These are phyloP conservation scores for Crotalus horridus DNA, from an alignment of 2,113 vertebrate species.

Conservation along the genomic window DNA sequence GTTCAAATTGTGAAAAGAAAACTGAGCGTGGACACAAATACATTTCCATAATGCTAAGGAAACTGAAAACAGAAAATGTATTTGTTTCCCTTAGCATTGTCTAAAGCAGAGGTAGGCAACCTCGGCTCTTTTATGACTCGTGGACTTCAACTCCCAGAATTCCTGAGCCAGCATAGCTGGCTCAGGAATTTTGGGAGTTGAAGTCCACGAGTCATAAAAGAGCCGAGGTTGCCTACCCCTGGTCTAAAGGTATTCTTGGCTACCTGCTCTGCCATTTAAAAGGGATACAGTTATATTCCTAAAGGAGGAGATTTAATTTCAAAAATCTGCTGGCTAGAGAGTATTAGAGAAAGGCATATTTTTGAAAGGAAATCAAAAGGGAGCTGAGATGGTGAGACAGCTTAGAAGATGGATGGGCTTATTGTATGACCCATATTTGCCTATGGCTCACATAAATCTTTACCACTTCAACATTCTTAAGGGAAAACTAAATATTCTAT, in stretches of 20 bases:
- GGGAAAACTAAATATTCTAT: background rate
- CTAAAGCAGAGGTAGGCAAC: no score
- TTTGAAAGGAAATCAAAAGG: background rate
- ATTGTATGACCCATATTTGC: background rate
- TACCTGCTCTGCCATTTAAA: background rate
- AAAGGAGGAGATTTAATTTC: background rate
- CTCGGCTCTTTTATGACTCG: no score
- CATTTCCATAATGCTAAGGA: slow-evolving; percentile 53
- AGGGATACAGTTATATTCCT: background rate
- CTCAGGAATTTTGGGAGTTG: no score
- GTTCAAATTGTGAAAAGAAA: slow-evolving; percentile 54
- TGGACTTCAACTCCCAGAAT: no score
- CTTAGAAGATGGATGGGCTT: background rate
- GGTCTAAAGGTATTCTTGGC: background rate
- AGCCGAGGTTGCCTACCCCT: no score
- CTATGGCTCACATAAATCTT: background rate
- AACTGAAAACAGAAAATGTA: slow-evolving; percentile 48
- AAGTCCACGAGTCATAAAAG: no score
- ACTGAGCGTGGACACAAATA: slow-evolving; percentile 46
- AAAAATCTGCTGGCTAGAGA: background rate
- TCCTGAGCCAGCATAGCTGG: no score
- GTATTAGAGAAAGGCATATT: background rate
- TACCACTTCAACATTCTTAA: background rate
- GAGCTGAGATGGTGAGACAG: background rate
- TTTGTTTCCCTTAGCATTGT: slow-evolving; percentile 12